phyloP scores from a whole-genome alignment of 2,797 vertebrate species.

The Sebastes hubbsi region DNA sequence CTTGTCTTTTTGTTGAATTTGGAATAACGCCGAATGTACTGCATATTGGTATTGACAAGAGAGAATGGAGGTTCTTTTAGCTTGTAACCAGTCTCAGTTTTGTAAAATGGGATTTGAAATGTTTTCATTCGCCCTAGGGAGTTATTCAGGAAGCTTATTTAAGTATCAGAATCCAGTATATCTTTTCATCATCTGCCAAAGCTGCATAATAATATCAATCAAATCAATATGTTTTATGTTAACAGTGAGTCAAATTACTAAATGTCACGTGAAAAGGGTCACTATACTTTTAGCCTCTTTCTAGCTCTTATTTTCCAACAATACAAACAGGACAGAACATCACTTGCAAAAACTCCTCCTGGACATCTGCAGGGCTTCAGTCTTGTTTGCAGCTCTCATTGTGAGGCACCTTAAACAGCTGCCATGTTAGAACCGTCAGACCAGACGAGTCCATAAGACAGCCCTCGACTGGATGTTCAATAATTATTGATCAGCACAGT shows the following conservation, averaged over 20 bases:
- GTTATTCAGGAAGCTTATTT: neutral
- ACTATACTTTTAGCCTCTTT: neutral
- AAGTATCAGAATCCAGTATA: neutral
- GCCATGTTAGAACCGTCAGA: conserved; percentile 12
- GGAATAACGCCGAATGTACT: neutral
- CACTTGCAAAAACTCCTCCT: neutral
- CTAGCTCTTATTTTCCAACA: neutral
- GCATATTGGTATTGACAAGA: neutral
- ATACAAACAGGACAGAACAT: neutral
- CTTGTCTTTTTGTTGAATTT: neutral
- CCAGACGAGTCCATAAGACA: conserved; percentile 21
- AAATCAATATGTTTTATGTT: conserved; percentile 11
- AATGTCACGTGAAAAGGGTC: neutral
- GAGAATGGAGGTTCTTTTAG: neutral
- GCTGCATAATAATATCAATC: no score
- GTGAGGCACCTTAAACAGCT: conserved; percentile 28
- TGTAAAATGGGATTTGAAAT: neutral
- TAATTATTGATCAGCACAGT: conserved; percentile 68
- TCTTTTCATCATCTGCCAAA: neutral
- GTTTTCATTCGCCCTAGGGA: neutral
- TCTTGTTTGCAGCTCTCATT: conserved; percentile 1
- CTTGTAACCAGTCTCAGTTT: neutral
- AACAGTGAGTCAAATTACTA: neutral
- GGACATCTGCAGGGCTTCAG: neutral
- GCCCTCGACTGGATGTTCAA: conserved; percentile 44